phyloP scores from a whole-genome alignment of 2,113 vertebrate genomes.

The Rhynchomys soricoides region DNA sequence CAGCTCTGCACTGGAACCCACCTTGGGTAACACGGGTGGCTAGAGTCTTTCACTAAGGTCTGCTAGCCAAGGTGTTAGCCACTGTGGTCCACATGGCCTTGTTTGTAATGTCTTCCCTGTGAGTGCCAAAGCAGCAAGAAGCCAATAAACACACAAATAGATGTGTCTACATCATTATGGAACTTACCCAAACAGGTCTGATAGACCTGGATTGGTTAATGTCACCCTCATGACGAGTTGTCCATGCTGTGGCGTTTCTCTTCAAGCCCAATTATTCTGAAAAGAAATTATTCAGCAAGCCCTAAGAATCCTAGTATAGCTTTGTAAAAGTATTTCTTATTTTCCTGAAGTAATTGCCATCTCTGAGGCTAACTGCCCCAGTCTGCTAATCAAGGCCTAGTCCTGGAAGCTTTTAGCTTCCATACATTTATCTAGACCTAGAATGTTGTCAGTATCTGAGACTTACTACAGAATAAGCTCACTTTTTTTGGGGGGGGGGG shows the following conservation, averaged over 20 bases:
- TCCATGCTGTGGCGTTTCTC: background rate
- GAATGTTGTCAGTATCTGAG: too few relatives aligned
- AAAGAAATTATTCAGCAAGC: background rate
- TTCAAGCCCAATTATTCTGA: background rate
- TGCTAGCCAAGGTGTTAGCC: background rate
- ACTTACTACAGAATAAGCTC: too few relatives aligned
- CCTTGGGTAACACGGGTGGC: rapidly evolving
- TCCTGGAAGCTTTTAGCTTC: too few relatives aligned
- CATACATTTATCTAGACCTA: too few relatives aligned
- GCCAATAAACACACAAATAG: background rate
- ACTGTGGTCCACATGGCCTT: background rate
- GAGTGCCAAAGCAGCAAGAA: background rate
- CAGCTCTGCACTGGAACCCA: background rate
- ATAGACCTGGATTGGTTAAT: background rate
- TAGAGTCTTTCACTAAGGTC: background rate
- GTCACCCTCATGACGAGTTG: background rate
- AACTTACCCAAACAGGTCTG: background rate
- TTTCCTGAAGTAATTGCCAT: too few relatives aligned
- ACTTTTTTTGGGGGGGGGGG: too few relatives aligned
- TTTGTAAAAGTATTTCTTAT: too few relatives aligned
- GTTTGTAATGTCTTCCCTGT: background rate
- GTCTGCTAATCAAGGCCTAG: too few relatives aligned
- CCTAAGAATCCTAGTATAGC: background rate
- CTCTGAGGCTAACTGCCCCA: too few relatives aligned
- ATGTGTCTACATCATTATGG: background rate